Evolutionary conservation across 2,888 invertebrate genomes (phyloP).

Genomic region (Agapostemon virescens): DNA sequence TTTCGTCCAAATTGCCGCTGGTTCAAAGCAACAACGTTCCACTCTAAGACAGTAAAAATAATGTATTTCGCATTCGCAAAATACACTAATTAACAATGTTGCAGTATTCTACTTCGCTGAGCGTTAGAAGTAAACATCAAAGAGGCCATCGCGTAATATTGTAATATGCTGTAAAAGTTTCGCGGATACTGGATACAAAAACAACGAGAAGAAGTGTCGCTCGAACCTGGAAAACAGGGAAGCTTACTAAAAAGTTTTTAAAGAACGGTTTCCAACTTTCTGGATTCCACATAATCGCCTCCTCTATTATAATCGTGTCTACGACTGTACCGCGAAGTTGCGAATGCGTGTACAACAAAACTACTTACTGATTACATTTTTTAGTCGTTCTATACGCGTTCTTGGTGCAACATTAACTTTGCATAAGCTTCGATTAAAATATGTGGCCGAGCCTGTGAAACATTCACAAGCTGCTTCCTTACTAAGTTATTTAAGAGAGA

Average conservation of each 20-base stretch:
- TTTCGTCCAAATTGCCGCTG: no score
- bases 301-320: slow-evolving; percentile 37
- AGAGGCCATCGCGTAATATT: background rate
- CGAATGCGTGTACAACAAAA: background rate
- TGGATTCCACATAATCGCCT: slow-evolving; percentile 28
- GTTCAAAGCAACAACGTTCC: no score
- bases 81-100: background rate
- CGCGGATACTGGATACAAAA: background rate
- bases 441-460: background rate
- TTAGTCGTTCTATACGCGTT: background rate
- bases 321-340: slow-evolving; percentile 12
- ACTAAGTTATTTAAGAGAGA: background rate
- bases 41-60: no score
- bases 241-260: slow-evolving; percentile 43
- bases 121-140: background rate
- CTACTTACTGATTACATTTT: slow-evolving; percentile 10
- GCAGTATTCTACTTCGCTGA: background rate
- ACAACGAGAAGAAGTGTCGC: slow-evolving; percentile 22
- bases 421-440: background rate
- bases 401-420: background rate
- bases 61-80: no score
- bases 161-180: background rate
- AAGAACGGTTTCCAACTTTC: slow-evolving; percentile 31
- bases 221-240: slow-evolving; percentile 21
- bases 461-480: background rate